Percentiles rank a stretch among this genome's conserved stretches.
Conservation (phyloP, 2,113 vertebrate species). For the Piaya cayana region DNA sequence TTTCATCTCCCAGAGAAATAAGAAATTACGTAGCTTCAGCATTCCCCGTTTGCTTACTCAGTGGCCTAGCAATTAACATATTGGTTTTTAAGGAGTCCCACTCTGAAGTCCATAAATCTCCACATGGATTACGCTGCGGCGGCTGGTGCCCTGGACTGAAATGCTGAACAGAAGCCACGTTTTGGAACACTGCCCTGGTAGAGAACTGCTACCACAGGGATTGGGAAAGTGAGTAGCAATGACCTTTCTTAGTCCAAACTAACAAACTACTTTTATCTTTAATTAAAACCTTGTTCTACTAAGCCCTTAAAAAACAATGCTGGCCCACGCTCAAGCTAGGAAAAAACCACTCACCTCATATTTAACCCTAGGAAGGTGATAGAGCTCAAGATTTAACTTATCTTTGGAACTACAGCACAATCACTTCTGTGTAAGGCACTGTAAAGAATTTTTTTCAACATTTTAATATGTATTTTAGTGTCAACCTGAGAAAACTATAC, state of each 20-base stretch:
- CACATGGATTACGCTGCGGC: not conserved
- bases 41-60: slow-evolving; percentile 8
- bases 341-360: not conserved
- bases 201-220: not conserved
- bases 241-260: not conserved
- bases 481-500: not conserved
- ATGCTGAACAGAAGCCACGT: not conserved
- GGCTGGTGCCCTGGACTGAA: not conserved
- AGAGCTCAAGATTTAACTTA: not conserved
- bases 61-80: not conserved
- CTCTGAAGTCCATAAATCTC: slow-evolving; percentile 36
- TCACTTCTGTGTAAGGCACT: not conserved
- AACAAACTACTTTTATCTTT: not conserved
- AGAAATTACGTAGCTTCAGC: slow-evolving; percentile 3
- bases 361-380: not conserved
- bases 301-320: not conserved
- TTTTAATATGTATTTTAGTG: not conserved
- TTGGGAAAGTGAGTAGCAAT: not conserved
- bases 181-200: not conserved
- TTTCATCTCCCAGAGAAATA: not conserved
- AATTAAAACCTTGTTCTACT: not conserved
- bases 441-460: not conserved
- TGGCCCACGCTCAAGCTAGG: not conserved
- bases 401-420: not conserved
- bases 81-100: not conserved